A percentile compares a stretch with the other conserved stretches of the same genome.
phyloP scores from a whole-genome alignment of 2,888 invertebrate species.

The Melieria picta region DNA sequence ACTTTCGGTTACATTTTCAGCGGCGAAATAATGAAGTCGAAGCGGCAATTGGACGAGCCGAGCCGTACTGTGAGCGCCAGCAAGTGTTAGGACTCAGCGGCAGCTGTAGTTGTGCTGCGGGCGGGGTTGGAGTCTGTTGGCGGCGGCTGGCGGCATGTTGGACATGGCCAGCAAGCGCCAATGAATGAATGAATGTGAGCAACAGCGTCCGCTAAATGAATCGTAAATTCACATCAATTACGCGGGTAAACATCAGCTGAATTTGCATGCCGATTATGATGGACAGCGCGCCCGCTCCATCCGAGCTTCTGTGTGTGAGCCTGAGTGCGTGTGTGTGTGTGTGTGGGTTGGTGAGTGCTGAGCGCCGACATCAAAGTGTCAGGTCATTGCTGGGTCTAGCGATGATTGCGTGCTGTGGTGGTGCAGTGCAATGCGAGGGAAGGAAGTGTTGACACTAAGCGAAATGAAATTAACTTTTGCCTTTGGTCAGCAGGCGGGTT shows the following conservation, averaged over 20 bases:
- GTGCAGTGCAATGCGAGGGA: too few relatives aligned
- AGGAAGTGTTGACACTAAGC: background rate
- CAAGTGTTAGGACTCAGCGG: background rate
- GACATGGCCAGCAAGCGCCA: background rate
- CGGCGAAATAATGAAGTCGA: too few relatives aligned
- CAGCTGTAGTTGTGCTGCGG: background rate
- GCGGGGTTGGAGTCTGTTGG: background rate
- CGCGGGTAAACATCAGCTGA: conserved; percentile 58
- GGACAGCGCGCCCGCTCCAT: conserved; percentile 3
- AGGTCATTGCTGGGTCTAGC: too few relatives aligned
- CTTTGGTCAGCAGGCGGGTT: background rate
- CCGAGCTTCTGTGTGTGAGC: background rate
- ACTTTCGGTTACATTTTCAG: too few relatives aligned
- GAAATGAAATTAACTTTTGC: conserved; percentile 21
- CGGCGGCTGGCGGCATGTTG: background rate
- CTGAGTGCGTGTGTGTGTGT: too few relatives aligned
- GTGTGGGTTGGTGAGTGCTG: too few relatives aligned
- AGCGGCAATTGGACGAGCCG: too few relatives aligned
- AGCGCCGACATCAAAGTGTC: too few relatives aligned
- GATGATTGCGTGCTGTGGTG: too few relatives aligned
- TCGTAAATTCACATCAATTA: conserved; percentile 65
- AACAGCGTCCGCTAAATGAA: conserved; percentile 56
- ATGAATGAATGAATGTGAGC: background rate
- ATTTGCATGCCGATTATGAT: conserved; percentile 56
- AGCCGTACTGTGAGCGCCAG: background rate